phyloP scores from a whole-genome alignment of 1,140 invertebrate genomes.

The Orchestia grillus region DNA sequence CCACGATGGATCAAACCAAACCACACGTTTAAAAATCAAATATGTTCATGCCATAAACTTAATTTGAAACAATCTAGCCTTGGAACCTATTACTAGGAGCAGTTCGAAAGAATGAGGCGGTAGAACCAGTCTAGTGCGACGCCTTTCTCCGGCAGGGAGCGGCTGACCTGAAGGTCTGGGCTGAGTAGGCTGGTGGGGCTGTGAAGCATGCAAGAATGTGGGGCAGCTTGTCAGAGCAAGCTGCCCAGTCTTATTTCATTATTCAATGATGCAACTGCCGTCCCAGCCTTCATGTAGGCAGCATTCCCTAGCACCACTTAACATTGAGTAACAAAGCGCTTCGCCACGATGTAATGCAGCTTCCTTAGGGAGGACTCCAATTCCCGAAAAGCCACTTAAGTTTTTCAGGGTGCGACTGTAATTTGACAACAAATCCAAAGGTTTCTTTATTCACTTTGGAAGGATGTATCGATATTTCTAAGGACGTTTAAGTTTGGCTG shows the following conservation, averaged over 20 bases:
- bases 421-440: no score
- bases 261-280: neutral
- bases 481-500: no score
- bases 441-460: no score
- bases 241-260: neutral
- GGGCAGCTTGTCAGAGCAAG: neutral
- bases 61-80: neutral
- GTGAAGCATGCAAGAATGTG: neutral
- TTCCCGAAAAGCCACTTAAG: neutral
- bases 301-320: neutral
- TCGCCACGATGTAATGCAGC: neutral
- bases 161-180: neutral
- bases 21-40: no score
- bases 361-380: neutral
- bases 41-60: neutral
- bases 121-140: neutral
- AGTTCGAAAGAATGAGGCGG: neutral
- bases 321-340: neutral
- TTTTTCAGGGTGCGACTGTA: neutral
- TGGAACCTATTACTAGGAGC: neutral
- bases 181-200: neutral
- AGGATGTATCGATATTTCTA: no score
- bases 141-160: neutral
- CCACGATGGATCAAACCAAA: no score
- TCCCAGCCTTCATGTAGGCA: neutral